phyloP scores from a whole-genome alignment of 53 echinoderm and acorn worm genomes.

The Henricia sp. region DNA sequence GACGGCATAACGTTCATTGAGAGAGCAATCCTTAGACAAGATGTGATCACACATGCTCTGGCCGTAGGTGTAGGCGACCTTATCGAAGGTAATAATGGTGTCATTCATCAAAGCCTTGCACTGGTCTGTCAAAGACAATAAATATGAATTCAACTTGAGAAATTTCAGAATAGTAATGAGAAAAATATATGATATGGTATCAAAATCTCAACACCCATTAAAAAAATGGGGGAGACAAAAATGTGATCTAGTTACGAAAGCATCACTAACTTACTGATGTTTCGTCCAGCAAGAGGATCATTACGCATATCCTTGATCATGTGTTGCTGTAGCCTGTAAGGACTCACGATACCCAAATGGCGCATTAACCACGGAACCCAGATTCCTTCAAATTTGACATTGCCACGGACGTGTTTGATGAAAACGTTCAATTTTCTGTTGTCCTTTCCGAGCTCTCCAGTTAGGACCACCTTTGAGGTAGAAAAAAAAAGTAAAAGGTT shows the following conservation, averaged over 20 bases:
- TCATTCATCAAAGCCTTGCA: constrained; percentile 71
- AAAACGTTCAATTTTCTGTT: constrained; percentile 31
- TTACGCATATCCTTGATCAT: not conserved
- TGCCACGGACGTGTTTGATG: constrained; percentile 63
- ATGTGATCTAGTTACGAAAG: not conserved
- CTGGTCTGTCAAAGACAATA: constrained; percentile 60
- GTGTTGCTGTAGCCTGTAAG: constrained; percentile 38
- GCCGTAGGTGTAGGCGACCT: constrained; percentile 64
- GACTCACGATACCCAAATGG: constrained; percentile 16
- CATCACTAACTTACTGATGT: constrained; percentile 46
- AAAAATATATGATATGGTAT: too few species aligned
- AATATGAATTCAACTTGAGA: not conserved
- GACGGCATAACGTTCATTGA: constrained; percentile 71
- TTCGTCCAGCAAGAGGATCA: constrained; percentile 25
- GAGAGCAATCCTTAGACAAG: constrained; percentile 91
- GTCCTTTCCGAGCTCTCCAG: constrained; percentile 43
- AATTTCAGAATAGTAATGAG: constrained; percentile 57
- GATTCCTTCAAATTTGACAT: constrained; percentile 45
- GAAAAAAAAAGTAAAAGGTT: not conserved
- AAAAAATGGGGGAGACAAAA: too few species aligned
- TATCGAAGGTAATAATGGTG: constrained; percentile 82
- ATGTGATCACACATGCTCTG: constrained; percentile 81
- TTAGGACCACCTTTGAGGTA: constrained; percentile 64
- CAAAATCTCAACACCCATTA: too few species aligned
- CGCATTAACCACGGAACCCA: constrained; percentile 33